These are phyloP conservation scores for Forbesichthys agassizii DNA, from an alignment of 2,113 vertebrate species.

Conservation along the genomic window DNA sequence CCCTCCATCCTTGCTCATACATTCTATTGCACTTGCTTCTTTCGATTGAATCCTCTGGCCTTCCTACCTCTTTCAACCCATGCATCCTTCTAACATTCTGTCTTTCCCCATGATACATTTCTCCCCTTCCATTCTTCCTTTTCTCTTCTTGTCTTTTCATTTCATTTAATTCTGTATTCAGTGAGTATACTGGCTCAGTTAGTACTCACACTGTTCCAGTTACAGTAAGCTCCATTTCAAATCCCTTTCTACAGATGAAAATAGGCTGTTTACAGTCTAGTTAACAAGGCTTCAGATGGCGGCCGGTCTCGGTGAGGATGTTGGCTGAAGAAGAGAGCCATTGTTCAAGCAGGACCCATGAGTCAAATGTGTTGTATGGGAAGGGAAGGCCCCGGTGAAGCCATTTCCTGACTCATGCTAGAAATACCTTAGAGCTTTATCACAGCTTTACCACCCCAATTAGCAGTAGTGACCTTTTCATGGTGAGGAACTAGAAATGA, in stretches of 20 bases:
- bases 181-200: not conserved
- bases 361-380: constrained; percentile 23
- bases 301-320: not conserved
- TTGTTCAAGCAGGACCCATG: constrained; percentile 8
- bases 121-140: not conserved
- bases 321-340: not conserved
- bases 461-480: not conserved
- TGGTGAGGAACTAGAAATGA: not conserved
- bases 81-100: constrained; percentile 28
- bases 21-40: not conserved
- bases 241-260: not conserved
- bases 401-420: constrained; percentile 5
- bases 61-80: not conserved
- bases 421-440: not conserved
- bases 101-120: not conserved
- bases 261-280: not conserved
- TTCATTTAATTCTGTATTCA: not conserved
- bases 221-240: not conserved
- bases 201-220: not conserved
- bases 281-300: not conserved
- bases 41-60: constrained; percentile 35
- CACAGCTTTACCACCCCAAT: not conserved
- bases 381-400: constrained; percentile 19
- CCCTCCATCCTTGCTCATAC: constrained; percentile 34
- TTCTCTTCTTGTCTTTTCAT: not conserved